Evolutionary conservation across 2,113 vertebrate species (phyloP).

Genomic region (Chamaea fasciata): DNA sequence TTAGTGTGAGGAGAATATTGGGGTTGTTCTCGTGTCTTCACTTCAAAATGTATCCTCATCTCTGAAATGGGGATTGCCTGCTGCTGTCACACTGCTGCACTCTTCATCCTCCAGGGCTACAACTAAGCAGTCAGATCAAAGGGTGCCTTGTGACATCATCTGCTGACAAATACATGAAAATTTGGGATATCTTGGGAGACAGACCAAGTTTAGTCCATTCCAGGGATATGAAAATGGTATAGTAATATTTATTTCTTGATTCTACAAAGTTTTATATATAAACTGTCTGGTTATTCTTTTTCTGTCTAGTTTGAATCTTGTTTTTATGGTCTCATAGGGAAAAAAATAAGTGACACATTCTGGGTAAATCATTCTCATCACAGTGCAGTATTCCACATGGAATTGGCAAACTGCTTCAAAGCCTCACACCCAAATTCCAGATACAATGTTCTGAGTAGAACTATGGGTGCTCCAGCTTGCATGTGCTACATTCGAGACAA

Average conservation of each 20-base stretch:
- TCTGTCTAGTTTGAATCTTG: neutral
- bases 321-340: neutral
- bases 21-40: neutral
- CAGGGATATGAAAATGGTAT: conserved; percentile 97
- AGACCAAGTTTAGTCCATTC: conserved; percentile 91
- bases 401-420: neutral
- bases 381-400: neutral
- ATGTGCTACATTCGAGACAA: neutral
- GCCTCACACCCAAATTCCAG: neutral
- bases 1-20: neutral
- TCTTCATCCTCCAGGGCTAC: conserved; percentile 76
- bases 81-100: neutral
- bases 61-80: neutral
- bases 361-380: neutral
- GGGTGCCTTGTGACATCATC: conserved; percentile 95
- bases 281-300: neutral
- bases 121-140: conserved; percentile 92
- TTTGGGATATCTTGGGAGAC: conserved; percentile 93
- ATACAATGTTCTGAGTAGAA: neutral
- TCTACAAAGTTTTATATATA: neutral
- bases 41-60: neutral
- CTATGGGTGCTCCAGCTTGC: neutral
- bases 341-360: neutral
- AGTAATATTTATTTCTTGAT: neutral
- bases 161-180: conserved; percentile 90